Evolutionary conservation across 37 sponge, comb jelly and placozoan genomes (phyloP).

Genomic region (Hexactinellida sp.): DNA sequence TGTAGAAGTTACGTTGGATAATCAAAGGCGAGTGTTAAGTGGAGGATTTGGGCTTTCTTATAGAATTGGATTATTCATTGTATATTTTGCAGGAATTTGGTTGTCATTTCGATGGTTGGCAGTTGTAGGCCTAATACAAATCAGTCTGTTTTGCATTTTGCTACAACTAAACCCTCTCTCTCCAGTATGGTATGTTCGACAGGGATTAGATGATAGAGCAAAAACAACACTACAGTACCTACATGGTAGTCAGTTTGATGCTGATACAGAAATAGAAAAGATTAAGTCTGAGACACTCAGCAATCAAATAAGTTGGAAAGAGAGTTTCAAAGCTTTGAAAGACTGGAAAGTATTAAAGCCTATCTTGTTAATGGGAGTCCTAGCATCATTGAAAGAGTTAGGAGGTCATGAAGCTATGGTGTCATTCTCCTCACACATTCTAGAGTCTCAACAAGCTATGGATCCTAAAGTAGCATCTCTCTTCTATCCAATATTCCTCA

Average conservation of each 20-base stretch:
- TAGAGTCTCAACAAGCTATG: neutral
- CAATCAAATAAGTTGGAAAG: neutral
- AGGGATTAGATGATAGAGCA: neutral
- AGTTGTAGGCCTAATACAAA: neutral
- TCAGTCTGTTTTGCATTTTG: neutral
- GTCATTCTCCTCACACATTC: neutral
- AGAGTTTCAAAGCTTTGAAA: neutral
- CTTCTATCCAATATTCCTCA: conserved; percentile 10
- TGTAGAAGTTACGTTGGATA: neutral
- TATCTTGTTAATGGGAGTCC: neutral
- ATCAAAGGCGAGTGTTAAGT: neutral
- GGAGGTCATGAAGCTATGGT: conserved; percentile 15
- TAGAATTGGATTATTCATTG: neutral
- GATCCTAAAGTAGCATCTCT: conserved; percentile 6
- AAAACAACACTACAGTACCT: neutral
- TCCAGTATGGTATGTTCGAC: neutral
- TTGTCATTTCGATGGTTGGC: neutral
- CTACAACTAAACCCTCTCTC: neutral
- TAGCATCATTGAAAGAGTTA: neutral
- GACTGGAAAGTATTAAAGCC: neutral
- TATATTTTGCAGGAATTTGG: neutral
- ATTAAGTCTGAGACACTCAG: neutral
- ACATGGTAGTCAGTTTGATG: conserved; percentile 7
- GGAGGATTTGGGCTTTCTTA: neutral
- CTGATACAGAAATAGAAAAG: neutral